Conservation (phyloP, 2,888 invertebrate species). For the Baccha elongata region DNA sequence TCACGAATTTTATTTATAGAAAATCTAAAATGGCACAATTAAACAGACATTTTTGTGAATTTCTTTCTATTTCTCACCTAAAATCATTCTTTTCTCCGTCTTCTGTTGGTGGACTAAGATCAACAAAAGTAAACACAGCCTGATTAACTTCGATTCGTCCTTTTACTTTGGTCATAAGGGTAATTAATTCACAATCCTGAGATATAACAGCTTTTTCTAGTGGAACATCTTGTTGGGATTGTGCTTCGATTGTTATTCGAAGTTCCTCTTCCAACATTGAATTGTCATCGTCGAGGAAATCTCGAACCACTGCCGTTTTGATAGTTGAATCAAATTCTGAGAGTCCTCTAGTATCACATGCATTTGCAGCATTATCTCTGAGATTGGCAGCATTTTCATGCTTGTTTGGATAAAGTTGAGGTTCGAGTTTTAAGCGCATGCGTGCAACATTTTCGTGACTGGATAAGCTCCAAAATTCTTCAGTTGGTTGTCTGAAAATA, state of each 20-base stretch:
- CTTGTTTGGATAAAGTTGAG: conserved; percentile 84
- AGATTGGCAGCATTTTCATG: conserved; percentile 85
- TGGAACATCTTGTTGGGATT: conserved; percentile 82
- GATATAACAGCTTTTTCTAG: conserved; percentile 85
- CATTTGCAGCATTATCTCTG: conserved; percentile 84
- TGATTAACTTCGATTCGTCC: conserved; percentile 86
- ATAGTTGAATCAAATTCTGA: conserved; percentile 82
- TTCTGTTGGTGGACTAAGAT: conserved; percentile 84
- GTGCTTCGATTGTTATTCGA: conserved; percentile 81
- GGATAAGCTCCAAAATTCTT: conserved; percentile 85
- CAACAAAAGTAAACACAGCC: conserved; percentile 85
- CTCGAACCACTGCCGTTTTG: conserved; percentile 82
- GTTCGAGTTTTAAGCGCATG: conserved; percentile 85
- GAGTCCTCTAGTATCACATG: conserved; percentile 80
- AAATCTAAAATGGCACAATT: conserved; percentile 78
- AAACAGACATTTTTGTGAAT: not conserved
- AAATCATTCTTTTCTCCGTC: conserved; percentile 83
- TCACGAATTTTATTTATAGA: conserved; percentile 84
- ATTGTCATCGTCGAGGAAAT: conserved; percentile 82
- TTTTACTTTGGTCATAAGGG: conserved; percentile 85
- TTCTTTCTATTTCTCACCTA: conserved; percentile 76
- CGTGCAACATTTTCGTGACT: conserved; percentile 85
- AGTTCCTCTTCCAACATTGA: conserved; percentile 83
- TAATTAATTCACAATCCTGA: conserved; percentile 86
- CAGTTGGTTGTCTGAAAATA: conserved; percentile 74